These are phyloP conservation scores for Grammomys surdaster DNA, from an alignment of 2,113 vertebrate species.

Conservation along the genomic window DNA sequence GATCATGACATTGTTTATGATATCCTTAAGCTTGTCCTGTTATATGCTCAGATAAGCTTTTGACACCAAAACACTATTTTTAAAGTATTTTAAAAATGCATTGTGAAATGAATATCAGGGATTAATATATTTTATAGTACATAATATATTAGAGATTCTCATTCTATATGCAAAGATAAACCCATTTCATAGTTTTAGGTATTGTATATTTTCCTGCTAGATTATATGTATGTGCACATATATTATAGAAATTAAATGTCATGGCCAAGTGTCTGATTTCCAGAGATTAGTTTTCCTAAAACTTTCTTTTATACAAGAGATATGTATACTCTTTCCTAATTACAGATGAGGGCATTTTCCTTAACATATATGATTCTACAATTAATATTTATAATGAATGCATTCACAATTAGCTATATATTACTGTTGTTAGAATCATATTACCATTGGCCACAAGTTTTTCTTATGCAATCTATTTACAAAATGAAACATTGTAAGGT, in stretches of 20 bases:
- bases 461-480: not conserved
- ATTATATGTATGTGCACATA: not conserved
- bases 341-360: not conserved
- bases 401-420: not conserved
- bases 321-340: not conserved
- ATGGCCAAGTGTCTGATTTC: not conserved
- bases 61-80: not conserved
- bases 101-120: not conserved
- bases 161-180: not conserved
- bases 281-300: not conserved
- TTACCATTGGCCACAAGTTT: not conserved
- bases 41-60: not conserved
- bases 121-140: not conserved
- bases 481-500: not conserved
- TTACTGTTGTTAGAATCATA: not conserved
- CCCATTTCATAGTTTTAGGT: not conserved
- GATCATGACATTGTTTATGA: not conserved
- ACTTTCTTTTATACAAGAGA: not conserved
- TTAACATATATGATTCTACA: not conserved
- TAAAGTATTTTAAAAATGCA: not conserved
- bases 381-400: conserved; percentile 11
- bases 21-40: not conserved
- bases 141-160: not conserved
- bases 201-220: not conserved
- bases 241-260: not conserved